Evolutionary conservation across 2,113 vertebrate species (phyloP).

Genomic region (Bujurquina vittata): DNA sequence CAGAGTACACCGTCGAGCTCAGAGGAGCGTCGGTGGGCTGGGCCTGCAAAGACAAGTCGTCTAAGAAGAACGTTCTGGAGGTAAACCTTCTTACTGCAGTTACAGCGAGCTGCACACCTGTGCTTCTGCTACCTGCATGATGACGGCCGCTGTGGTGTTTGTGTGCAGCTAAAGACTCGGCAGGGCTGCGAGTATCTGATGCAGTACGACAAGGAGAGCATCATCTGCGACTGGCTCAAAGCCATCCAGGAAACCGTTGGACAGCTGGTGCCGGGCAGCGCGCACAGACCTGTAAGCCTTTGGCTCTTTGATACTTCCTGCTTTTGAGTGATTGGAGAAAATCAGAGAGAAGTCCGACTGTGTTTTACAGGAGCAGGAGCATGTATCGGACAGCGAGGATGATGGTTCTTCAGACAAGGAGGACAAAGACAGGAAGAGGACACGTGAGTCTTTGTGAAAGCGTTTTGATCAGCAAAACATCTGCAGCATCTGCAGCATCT

Average conservation of each 20-base stretch:
- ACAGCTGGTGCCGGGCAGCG: slow-evolving; percentile 76
- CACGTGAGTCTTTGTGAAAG: slow-evolving; percentile 51
- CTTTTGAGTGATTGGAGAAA: neutral
- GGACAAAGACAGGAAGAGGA: slow-evolving; percentile 74
- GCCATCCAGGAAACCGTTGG: slow-evolving; percentile 84
- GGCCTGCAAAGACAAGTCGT: slow-evolving; percentile 92
- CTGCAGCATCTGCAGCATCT: neutral
- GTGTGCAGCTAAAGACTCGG: slow-evolving; percentile 86
- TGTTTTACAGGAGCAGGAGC: slow-evolving; percentile 65
- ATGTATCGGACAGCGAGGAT: slow-evolving; percentile 80
- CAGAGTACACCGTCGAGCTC: slow-evolving; percentile 89
- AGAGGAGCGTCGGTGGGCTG: slow-evolving; percentile 82
- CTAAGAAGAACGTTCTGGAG: slow-evolving; percentile 94
- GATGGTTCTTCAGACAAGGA: slow-evolving; percentile 77
- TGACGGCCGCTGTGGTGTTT: neutral
- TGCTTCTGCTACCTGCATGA: neutral
- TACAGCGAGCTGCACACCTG: neutral
- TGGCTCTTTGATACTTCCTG: neutral
- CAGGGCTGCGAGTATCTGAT: slow-evolving; percentile 92
- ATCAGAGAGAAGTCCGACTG: neutral
- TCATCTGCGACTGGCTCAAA: slow-evolving; percentile 87
- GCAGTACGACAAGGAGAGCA: slow-evolving; percentile 92
- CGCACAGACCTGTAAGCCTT: neutral
- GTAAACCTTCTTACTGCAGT: slow-evolving; percentile 42
- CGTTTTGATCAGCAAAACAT: neutral